phyloP scores from a whole-genome alignment of 2,113 vertebrate species.

The Neogobius melanostomus region DNA sequence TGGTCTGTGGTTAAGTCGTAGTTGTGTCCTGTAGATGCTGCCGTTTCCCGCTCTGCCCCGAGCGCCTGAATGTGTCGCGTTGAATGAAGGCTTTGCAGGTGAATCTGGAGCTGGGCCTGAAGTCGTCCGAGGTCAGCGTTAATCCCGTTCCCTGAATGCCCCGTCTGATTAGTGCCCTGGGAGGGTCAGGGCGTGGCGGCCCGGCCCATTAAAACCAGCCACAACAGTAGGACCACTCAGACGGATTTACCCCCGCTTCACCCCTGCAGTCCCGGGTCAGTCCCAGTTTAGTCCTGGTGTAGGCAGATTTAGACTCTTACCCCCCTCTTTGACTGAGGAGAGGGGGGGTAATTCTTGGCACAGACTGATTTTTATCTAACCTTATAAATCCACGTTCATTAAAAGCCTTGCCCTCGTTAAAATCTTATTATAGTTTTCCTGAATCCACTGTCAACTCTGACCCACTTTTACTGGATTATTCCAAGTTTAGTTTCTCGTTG shows the following conservation, averaged over 20 bases:
- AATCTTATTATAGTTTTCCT: no score
- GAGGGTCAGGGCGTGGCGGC: not conserved
- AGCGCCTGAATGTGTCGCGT: not conserved
- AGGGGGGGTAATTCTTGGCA: no score
- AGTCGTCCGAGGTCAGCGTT: not conserved
- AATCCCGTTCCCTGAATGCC: constrained; percentile 2
- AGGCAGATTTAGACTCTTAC: no score
- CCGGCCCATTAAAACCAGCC: constrained; percentile 16
- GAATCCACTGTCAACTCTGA: no score
- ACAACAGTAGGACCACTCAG: not conserved
- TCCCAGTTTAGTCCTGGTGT: not conserved
- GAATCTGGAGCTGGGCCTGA: not conserved
- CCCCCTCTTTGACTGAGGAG: no score
- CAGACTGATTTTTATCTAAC: no score
- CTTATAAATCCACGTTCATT: no score
- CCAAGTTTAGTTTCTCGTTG: no score
- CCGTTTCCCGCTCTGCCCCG: not conserved
- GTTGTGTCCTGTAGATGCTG: not conserved
- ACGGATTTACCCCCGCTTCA: no score
- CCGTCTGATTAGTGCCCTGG: not conserved
- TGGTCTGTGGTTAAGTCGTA: no score
- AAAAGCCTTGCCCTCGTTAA: no score
- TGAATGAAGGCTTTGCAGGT: not conserved
- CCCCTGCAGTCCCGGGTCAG: not conserved
- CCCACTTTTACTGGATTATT: no score